These are phyloP conservation scores for Caenorhabditis imperialis DNA, from an alignment of 2,888 invertebrate species.

Conservation along the genomic window DNA sequence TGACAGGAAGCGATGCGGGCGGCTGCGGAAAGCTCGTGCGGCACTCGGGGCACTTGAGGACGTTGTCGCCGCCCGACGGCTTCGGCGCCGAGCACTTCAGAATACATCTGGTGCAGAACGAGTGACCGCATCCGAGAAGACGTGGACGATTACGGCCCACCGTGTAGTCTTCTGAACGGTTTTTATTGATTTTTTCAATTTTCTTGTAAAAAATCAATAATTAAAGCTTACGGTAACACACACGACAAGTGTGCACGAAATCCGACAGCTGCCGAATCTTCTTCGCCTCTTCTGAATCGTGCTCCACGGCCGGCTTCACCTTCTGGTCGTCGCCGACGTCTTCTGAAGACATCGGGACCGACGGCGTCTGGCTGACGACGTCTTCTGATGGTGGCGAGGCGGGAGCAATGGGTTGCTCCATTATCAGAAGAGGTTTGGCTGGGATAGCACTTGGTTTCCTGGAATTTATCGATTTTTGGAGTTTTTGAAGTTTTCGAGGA, in stretches of 20 bases:
- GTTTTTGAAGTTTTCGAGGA: too few species aligned
- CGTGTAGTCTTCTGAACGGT: constrained; percentile 3
- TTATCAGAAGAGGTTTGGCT: too few species aligned
- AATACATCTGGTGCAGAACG: constrained; percentile 53
- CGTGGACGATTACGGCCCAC: constrained; percentile 21
- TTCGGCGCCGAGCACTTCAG: constrained; percentile 6
- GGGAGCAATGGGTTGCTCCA: too few species aligned
- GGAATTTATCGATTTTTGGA: too few species aligned
- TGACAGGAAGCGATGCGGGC: constrained; percentile 37
- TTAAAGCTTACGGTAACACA: constrained; percentile 19
- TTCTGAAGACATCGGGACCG: too few species aligned
- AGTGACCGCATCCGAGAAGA: constrained; percentile 54
- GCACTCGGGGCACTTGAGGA: constrained; percentile 52
- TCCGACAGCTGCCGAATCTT: constrained; percentile 25
- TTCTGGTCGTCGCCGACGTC: too few species aligned
- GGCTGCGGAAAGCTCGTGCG: constrained; percentile 18
- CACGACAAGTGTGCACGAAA: constrained; percentile 30
- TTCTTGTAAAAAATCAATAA: too few species aligned
- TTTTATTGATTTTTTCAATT: too few species aligned
- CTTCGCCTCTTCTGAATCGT: neutral
- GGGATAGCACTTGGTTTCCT: too few species aligned
- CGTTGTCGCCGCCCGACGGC: neutral
- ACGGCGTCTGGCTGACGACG: too few species aligned
- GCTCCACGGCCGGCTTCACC: too few species aligned
- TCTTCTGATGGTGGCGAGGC: too few species aligned